Percentiles rank a stretch among this genome's conserved stretches.
Conservation (phyloP, 2,797 vertebrate species). For the Sternotherus odoratus region DNA sequence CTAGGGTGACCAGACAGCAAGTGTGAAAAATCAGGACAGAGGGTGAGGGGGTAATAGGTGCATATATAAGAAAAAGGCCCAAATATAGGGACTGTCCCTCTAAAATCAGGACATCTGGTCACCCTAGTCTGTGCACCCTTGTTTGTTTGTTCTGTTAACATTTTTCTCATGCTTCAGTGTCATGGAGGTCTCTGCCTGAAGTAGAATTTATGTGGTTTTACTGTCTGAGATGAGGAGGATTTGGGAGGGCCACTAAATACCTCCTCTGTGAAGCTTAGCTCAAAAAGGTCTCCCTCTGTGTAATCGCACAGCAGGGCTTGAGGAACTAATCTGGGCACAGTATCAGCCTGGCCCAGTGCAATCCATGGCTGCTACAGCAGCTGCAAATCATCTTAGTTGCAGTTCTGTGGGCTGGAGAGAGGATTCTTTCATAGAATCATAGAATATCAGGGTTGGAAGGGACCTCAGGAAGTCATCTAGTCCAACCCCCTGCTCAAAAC, state of each 20-base stretch:
- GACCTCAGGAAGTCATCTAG: no score
- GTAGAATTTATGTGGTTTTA: rapidly evolving
- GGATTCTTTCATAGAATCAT: not conserved
- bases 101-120: no score
- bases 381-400: not conserved
- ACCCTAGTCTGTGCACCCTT: not conserved
- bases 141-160: not conserved
- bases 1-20: no score
- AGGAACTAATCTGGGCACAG: not conserved
- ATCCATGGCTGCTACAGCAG: not conserved
- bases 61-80: no score
- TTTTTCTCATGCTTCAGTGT: not conserved
- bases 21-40: no score
- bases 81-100: no score
- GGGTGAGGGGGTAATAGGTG: no score
- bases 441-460: no score
- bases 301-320: not conserved
- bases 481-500: no score
- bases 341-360: not conserved
- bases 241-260: not conserved
- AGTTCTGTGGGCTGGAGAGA: not conserved
- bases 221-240: not conserved
- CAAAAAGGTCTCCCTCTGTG: not conserved
- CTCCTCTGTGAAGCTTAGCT: not conserved
- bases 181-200: rapidly evolving